Conservation (phyloP, 2,113 vertebrate genomes). For the Puntigrus tetrazona region DNA sequence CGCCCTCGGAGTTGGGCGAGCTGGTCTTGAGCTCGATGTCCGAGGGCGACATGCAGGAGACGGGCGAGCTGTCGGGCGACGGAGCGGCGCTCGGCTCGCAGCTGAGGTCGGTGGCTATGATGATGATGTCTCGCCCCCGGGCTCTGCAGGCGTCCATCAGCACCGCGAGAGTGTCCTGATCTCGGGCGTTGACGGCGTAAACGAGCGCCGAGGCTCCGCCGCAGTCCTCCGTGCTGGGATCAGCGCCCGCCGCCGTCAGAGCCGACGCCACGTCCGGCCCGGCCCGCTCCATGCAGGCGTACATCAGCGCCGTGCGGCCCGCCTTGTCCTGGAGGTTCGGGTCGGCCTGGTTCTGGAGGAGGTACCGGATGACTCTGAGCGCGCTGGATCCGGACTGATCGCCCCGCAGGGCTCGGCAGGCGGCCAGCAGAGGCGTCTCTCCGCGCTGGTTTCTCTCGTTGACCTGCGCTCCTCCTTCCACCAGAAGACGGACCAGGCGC, state of each 20-base stretch:
- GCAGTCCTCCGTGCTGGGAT: slow-evolving; percentile 72
- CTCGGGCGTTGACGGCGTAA: slow-evolving; percentile 68
- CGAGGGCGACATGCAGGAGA: slow-evolving; percentile 75
- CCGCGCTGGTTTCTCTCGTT: slow-evolving; percentile 66
- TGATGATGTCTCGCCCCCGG: slow-evolving; percentile 72
- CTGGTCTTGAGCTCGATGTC: slow-evolving; percentile 73
- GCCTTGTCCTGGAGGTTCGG: slow-evolving; percentile 70
- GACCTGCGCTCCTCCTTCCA: slow-evolving; percentile 75
- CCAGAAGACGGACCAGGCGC: slow-evolving; percentile 71
- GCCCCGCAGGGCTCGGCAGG: slow-evolving; percentile 64
- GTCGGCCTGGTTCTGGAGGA: slow-evolving; percentile 69
- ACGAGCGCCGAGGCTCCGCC: slow-evolving; percentile 72
- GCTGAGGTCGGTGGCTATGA: slow-evolving; percentile 69
- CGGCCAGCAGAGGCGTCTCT: slow-evolving; percentile 71
- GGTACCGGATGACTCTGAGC: slow-evolving; percentile 65
- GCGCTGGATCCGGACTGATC: slow-evolving; percentile 49
- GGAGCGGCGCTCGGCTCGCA: slow-evolving; percentile 63
- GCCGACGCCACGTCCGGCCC: slow-evolving; percentile 63
- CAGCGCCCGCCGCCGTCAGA: slow-evolving; percentile 68
- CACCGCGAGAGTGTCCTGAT: slow-evolving; percentile 69
- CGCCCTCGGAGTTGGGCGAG: slow-evolving; percentile 66
- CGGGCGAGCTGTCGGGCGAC: slow-evolving; percentile 64
- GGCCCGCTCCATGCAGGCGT: slow-evolving; percentile 68
- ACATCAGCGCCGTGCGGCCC: slow-evolving; percentile 75
- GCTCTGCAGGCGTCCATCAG: slow-evolving; percentile 69